These are phyloP conservation scores for Pelmatolapia mariae DNA, from an alignment of 2,113 vertebrate species.

Conservation along the genomic window DNA sequence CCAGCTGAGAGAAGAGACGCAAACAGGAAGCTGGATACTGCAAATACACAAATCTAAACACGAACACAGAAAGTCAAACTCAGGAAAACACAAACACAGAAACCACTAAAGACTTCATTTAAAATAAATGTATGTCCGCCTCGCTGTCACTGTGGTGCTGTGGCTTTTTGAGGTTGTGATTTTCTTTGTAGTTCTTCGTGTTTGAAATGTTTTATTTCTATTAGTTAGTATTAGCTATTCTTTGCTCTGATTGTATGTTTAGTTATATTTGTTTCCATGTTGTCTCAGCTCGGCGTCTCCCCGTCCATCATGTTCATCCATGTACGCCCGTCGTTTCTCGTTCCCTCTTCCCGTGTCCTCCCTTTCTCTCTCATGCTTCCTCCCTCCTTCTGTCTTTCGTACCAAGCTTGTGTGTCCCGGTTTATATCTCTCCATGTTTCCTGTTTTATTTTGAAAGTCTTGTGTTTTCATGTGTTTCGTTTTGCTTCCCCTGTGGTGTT, in stretches of 20 bases:
- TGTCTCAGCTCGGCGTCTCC: not conserved
- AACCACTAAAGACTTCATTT: not conserved
- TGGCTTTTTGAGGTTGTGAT: not conserved
- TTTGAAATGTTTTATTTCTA: not conserved
- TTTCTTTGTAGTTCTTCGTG: not conserved
- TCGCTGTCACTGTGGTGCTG: not conserved
- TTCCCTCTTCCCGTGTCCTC: not conserved
- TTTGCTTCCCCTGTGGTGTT: not conserved
- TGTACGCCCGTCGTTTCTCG: not conserved
- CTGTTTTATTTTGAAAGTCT: not conserved
- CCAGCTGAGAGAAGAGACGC: fast-evolving
- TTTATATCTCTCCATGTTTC: not conserved
- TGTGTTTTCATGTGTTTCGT: not conserved
- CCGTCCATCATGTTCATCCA: not conserved
- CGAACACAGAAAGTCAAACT: not conserved
- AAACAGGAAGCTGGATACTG: not conserved
- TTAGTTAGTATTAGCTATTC: not conserved
- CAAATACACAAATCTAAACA: not conserved
- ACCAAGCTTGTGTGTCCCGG: not conserved
- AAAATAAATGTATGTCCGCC: not conserved
- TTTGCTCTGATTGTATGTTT: not conserved
- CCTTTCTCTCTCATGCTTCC: not conserved
- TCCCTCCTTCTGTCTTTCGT: not conserved
- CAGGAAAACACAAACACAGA: not conserved
- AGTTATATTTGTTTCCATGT: not conserved